A percentile compares a stretch with the other conserved stretches of the same genome.
These are phyloP conservation scores for Pogonocichla stellata DNA, from an alignment of 2,113 vertebrate genomes.

Conservation along the genomic window DNA sequence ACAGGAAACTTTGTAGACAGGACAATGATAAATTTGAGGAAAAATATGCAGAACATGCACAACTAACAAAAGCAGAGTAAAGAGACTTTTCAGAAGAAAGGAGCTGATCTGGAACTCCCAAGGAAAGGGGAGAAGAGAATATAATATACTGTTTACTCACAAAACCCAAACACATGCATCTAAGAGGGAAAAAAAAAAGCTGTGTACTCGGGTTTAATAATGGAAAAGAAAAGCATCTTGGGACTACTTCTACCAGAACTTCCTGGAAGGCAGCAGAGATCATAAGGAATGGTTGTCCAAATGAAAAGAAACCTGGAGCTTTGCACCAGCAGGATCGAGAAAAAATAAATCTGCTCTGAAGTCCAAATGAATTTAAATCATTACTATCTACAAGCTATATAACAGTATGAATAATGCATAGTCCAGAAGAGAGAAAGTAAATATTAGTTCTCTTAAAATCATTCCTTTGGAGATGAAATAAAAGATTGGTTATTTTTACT, in stretches of 20 bases:
- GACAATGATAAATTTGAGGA: not conserved
- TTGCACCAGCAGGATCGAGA: not conserved
- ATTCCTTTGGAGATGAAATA: not conserved
- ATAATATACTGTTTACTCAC: not conserved
- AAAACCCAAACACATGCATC: not conserved
- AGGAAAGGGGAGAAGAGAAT: rapidly evolving
- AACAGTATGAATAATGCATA: constrained; percentile 12
- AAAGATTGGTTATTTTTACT: not conserved
- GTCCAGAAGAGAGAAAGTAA: constrained; percentile 25
- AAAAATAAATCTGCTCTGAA: not conserved
- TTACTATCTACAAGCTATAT: not conserved
- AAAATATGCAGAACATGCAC: not conserved
- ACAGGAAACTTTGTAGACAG: not conserved
- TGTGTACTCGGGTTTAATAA: not conserved
- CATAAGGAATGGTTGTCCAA: not conserved
- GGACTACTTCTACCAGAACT: not conserved
- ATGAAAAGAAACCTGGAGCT: not conserved
- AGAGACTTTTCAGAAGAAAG: not conserved
- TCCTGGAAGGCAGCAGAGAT: not conserved
- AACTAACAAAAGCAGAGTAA: not conserved
- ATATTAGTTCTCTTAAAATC: constrained; percentile 23
- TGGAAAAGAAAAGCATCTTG: not conserved
- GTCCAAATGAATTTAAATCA: not conserved
- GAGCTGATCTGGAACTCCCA: not conserved
- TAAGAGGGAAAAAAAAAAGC: not conserved